These are phyloP conservation scores for Kryptolebias marmoratus DNA, from an alignment of 2,113 vertebrate genomes.

Conservation along the genomic window DNA sequence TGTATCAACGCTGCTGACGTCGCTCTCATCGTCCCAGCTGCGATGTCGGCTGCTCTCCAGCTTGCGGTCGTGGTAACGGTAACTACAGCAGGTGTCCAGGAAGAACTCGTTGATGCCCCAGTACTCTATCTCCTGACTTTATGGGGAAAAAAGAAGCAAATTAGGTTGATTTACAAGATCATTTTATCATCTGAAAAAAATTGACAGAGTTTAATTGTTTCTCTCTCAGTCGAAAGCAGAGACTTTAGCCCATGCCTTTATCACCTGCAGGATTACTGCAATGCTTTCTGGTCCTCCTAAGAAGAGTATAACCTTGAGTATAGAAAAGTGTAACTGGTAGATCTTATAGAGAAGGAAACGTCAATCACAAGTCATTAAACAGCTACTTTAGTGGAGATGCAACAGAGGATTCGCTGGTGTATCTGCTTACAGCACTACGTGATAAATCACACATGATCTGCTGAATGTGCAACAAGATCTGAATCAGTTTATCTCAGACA, in stretches of 20 bases:
- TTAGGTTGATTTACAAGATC: not conserved
- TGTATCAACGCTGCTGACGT: conserved; percentile 95
- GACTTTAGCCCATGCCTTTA: no score
- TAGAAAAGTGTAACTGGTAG: no score
- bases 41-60: conserved; percentile 86
- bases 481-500: not conserved
- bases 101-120: conserved; percentile 98
- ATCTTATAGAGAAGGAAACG: not conserved
- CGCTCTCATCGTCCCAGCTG: conserved; percentile 94
- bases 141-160: conserved; percentile 54
- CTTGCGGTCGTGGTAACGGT: conserved; percentile 93
- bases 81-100: conserved; percentile 95
- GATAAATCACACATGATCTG: not conserved
- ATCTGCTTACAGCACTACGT: not conserved
- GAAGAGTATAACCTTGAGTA: no score
- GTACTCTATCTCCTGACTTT: conserved; percentile 97
- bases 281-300: no score
- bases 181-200: not conserved
- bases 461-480: not conserved
- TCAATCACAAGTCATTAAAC: not conserved
- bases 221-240: no score
- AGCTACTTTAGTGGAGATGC: not conserved
- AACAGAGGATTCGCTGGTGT: not conserved
- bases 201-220: no score
- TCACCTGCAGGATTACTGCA: no score